Conservation (phyloP, 2,797 vertebrate genomes). For the Aselliscus stoliczkanus region DNA sequence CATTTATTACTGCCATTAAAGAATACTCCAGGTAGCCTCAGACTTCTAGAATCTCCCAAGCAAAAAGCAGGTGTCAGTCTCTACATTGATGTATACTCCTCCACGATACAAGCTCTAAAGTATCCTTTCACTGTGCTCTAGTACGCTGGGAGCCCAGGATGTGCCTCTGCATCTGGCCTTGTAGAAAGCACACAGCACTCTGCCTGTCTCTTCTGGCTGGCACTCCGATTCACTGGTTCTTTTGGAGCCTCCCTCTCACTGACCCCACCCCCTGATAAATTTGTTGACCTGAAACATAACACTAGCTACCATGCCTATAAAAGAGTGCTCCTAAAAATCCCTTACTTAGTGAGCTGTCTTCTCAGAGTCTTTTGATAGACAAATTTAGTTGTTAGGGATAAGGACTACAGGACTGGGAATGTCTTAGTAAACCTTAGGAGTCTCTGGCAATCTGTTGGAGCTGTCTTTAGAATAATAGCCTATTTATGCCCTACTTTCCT, state of each 20-base stretch:
- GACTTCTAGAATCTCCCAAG: not conserved
- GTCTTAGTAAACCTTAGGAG: not conserved
- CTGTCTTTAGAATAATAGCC: not conserved
- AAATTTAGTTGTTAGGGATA: not conserved
- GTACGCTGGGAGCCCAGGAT: not conserved
- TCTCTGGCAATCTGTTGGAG: not conserved
- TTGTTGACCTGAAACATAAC: not conserved
- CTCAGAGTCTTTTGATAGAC: not conserved
- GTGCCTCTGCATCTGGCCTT: accelerated
- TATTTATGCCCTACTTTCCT: not conserved
- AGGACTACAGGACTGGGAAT: not conserved
- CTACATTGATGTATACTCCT: not conserved
- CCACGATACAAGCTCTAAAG: not conserved
- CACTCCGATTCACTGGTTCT: not conserved
- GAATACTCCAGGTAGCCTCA: not conserved
- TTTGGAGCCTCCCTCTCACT: not conserved
- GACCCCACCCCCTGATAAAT: not conserved
- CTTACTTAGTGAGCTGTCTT: not conserved
- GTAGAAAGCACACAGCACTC: not conserved
- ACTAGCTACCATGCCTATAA: not conserved
- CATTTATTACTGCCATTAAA: not conserved
- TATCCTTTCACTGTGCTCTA: not conserved
- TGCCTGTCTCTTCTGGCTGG: not conserved
- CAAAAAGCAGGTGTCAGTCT: not conserved
- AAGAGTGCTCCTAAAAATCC: not conserved